phyloP scores from a whole-genome alignment of 2,888 invertebrate genomes.

The Piscicola geometra region DNA sequence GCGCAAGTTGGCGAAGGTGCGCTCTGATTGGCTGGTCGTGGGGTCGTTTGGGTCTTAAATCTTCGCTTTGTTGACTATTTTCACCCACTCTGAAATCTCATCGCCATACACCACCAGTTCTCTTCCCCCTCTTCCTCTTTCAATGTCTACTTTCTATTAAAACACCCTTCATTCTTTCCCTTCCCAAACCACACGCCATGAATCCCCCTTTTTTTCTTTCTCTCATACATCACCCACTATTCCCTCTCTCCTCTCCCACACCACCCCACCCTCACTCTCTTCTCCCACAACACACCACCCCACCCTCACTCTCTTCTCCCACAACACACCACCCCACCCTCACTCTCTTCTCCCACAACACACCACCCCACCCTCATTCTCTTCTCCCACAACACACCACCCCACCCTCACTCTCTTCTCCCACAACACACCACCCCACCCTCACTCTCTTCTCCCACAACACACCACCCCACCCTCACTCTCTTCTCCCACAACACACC shows the following conservation, averaged over 20 bases:
- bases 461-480: not conserved
- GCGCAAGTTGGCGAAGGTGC: conserved; percentile 62
- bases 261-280: too few species aligned
- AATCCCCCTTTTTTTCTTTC: too few species aligned
- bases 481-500: not conserved
- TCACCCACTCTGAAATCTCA: not conserved
- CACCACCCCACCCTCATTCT: not conserved
- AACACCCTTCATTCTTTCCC: too few species aligned
- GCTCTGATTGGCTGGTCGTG: not conserved
- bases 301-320: not conserved
- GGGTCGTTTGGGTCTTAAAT: not conserved
- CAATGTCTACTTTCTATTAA: too few species aligned
- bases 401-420: not conserved
- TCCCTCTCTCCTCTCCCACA: not conserved
- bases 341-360: not conserved
- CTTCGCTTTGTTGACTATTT: not conserved
- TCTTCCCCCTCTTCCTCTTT: too few species aligned
- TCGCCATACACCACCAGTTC: not conserved
- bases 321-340: not conserved
- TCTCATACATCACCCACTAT: not conserved
- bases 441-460: too few species aligned
- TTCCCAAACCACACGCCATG: too few species aligned
- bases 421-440: not conserved
- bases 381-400: too few species aligned
- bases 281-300: not conserved